Evolutionary conservation across 2,888 invertebrate species (phyloP).

Genomic region (Eristalis intricaria): DNA sequence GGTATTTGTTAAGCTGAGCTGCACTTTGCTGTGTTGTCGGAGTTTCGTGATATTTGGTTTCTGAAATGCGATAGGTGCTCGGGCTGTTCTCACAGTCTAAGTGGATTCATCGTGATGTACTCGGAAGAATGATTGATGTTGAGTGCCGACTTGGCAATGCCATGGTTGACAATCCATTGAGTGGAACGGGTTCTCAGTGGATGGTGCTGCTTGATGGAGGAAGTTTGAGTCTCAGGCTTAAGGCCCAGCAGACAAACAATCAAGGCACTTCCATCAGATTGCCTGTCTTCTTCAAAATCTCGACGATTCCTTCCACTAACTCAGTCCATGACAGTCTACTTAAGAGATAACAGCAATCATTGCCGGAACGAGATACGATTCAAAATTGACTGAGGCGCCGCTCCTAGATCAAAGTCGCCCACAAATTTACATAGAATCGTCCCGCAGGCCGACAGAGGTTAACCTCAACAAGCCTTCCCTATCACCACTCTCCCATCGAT

Average conservation of each 20-base stretch:
- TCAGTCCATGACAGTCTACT: neutral
- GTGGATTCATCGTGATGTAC: neutral
- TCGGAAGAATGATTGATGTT: neutral
- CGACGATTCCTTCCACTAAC: neutral
- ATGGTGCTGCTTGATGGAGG: too few relatives aligned
- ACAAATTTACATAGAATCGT: neutral
- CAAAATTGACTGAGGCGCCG: neutral
- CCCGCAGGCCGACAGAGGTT: too few relatives aligned
- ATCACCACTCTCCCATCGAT: neutral
- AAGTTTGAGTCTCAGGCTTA: too few relatives aligned
- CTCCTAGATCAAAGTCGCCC: neutral
- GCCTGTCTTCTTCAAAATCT: neutral
- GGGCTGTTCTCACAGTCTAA: neutral
- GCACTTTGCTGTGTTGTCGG: neutral
- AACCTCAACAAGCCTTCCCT: neutral
- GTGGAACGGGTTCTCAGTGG: too few relatives aligned
- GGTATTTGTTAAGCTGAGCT: neutral
- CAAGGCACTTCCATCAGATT: neutral
- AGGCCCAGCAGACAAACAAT: neutral
- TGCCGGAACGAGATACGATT: neutral
- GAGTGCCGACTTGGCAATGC: neutral
- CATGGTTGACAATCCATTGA: neutral
- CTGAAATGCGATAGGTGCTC: neutral
- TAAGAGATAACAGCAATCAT: neutral
- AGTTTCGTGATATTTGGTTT: neutral